Conservation (phyloP, 2,888 invertebrate genomes). For the Nemotelus pantherinus region DNA sequence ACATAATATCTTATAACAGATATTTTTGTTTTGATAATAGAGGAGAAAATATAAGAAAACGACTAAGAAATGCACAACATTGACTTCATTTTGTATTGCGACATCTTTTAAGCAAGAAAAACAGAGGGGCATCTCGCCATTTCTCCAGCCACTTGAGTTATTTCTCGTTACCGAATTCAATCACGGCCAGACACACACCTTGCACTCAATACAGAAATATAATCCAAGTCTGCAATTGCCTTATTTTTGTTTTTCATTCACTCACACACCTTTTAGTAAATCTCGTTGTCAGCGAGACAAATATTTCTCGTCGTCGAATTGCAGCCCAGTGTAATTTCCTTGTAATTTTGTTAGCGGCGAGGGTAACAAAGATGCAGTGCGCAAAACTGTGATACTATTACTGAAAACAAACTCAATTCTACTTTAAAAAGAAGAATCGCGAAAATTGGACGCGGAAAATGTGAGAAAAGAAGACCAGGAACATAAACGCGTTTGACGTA, state of each 20-base stretch:
- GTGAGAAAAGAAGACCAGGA: constrained; percentile 47
- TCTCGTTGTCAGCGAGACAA: constrained; percentile 40
- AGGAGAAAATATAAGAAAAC: too few relatives aligned
- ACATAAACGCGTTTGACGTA: constrained; percentile 48
- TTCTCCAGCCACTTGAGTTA: background rate
- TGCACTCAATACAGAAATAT: constrained; percentile 7
- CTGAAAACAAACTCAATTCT: constrained; percentile 22
- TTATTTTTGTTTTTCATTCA: constrained; percentile 20
- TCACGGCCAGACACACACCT: background rate
- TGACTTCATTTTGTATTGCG: constrained; percentile 21
- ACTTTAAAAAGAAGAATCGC: constrained; percentile 21
- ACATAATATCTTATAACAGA: too few relatives aligned
- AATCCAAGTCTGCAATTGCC: constrained; percentile 1
- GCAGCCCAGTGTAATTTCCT: background rate
- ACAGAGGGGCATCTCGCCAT: constrained; percentile 8
- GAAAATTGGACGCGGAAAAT: constrained; percentile 35
- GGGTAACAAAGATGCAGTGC: background rate
- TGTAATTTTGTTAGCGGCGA: background rate
- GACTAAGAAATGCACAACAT: background rate
- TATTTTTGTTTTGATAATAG: too few relatives aligned
- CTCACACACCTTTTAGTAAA: constrained; percentile 35
- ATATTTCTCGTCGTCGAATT: constrained; percentile 30
- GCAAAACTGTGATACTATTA: background rate
- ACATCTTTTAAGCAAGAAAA: constrained; percentile 21
- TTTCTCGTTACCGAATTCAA: background rate